Evolutionary conservation across 2,797 vertebrate genomes (phyloP), one percentile per base, ranked within the genome.

Genomic region (Dryobates pubescens): DNA sequence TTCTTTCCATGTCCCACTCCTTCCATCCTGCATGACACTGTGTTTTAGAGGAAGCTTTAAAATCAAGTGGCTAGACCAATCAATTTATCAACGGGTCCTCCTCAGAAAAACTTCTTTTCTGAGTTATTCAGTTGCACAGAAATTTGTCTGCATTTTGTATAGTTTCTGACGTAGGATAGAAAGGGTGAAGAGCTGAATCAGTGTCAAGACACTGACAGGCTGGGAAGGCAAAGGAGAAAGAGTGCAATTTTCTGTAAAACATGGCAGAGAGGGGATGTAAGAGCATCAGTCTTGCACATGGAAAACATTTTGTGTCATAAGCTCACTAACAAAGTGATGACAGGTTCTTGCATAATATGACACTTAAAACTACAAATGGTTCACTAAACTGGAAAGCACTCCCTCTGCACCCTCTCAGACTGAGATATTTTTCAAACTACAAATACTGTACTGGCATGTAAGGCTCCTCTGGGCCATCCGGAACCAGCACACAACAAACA

Each of bases 311-410:
- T 51, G 23, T 51, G 49, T 51, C 49, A 51, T 51, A 51, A 51
- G 49, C 49, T 51, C 49, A 51, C 19, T 89, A 76, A 93, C 94
- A 69, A 38, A 83, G 93, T 38, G 93, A 94, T 94, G 92, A 96
- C 94, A 96, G 63, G 49, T 73, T 94, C 93, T 94, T 96, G 88
- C 92, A 90, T 85, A 95, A 95, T 51, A 74, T 14, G 43, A 53
- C 67, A 83, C 73, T 90, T 72, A 84, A 82, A 95, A 89, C 57
- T 92, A 78, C 79, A 94, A 88, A 92, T 86, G 13, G 43, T 64
- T 92, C 63, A 17, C 86, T 79, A 93, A 92, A 88, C 59, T 78
- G 76, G 86, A 93, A 94, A 89, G 68, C 79, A 73, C 32, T 89
- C 56, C 41, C 47, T 89, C 63, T 81, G 51, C 63, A 81, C 63